These are phyloP conservation scores for Pogonocichla stellata DNA, from an alignment of 2,113 vertebrate species.

Conservation along the genomic window DNA sequence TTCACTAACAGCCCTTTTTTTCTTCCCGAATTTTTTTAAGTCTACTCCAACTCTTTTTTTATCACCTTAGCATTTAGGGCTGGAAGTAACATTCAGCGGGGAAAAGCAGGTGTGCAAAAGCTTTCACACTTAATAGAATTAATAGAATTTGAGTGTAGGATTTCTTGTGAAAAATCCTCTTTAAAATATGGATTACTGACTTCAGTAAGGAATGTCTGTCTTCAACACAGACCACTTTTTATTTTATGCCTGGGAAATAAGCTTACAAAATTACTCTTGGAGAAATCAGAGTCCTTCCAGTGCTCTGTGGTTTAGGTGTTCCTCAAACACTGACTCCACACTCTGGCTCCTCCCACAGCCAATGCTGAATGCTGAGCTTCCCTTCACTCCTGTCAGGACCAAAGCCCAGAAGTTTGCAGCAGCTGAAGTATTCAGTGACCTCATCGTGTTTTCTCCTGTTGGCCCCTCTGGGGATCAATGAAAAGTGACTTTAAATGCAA, in stretches of 20 bases:
- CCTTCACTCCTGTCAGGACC: constrained; percentile 41
- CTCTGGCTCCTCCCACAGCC: constrained; percentile 14
- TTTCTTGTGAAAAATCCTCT: not conserved
- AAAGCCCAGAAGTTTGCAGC: not conserved
- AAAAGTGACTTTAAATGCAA: not conserved
- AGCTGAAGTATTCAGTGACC: not conserved
- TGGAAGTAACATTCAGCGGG: not conserved
- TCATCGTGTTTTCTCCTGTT: constrained; percentile 64
- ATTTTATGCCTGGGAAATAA: not conserved
- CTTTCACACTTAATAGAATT: not conserved
- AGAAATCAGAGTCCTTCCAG: not conserved
- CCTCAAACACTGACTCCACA: not conserved
- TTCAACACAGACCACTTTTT: not conserved
- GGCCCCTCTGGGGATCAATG: constrained; percentile 1
- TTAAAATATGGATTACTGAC: not conserved
- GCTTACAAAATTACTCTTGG: not conserved
- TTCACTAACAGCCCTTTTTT: not conserved
- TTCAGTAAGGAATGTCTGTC: not conserved
- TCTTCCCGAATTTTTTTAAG: not conserved
- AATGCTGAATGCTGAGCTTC: not conserved
- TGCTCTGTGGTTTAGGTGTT: not conserved
- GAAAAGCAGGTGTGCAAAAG: not conserved
- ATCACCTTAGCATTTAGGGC: not conserved
- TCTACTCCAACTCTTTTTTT: not conserved
- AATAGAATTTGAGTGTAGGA: not conserved